Evolutionary conservation across 1,140 invertebrate species (phyloP).

Genomic region (Rhyzopertha dominica): DNA sequence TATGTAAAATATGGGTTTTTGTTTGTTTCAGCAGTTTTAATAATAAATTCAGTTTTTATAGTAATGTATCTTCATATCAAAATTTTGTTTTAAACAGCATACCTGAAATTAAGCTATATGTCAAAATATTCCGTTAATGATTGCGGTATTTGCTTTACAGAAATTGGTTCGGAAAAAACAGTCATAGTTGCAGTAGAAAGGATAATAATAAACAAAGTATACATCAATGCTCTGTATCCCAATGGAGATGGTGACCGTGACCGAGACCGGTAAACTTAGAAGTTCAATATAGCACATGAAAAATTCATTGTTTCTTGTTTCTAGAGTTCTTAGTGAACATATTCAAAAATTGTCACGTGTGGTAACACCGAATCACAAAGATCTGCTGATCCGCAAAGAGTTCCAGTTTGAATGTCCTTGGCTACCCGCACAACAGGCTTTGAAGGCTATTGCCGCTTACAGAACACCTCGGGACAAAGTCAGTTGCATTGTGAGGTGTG

Average conservation of each 20-base stretch:
- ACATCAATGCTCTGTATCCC: slow-evolving; percentile 90
- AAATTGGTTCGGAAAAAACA: too few relatives aligned
- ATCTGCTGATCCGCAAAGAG: slow-evolving; percentile 74
- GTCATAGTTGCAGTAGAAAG: slow-evolving; percentile 58
- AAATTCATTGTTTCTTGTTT: slow-evolving; percentile 31
- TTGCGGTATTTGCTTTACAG: too few relatives aligned
- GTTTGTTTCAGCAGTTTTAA: too few relatives aligned
- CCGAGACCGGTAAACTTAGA: slow-evolving; percentile 85
- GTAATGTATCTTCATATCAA: too few relatives aligned
- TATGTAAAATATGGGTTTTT: too few relatives aligned
- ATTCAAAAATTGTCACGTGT: slow-evolving; percentile 76
- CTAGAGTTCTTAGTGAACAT: slow-evolving; percentile 78
- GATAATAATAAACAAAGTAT: slow-evolving; percentile 81
- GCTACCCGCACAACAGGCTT: slow-evolving; percentile 92
- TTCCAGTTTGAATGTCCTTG: slow-evolving; percentile 91
- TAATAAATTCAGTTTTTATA: too few relatives aligned
- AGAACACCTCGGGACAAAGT: slow-evolving; percentile 94
- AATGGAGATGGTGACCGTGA: slow-evolving; percentile 94
- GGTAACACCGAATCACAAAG: slow-evolving; percentile 78
- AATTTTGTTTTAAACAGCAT: too few relatives aligned
- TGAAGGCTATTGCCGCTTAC: slow-evolving; percentile 89
- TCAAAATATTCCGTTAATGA: slow-evolving; percentile 11
- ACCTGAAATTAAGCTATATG: too few relatives aligned
- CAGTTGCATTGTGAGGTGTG: slow-evolving; percentile 76
- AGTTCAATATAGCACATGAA: too few relatives aligned